phyloP scores from a whole-genome alignment of 2,888 invertebrate genomes.

The Nomada flava region DNA sequence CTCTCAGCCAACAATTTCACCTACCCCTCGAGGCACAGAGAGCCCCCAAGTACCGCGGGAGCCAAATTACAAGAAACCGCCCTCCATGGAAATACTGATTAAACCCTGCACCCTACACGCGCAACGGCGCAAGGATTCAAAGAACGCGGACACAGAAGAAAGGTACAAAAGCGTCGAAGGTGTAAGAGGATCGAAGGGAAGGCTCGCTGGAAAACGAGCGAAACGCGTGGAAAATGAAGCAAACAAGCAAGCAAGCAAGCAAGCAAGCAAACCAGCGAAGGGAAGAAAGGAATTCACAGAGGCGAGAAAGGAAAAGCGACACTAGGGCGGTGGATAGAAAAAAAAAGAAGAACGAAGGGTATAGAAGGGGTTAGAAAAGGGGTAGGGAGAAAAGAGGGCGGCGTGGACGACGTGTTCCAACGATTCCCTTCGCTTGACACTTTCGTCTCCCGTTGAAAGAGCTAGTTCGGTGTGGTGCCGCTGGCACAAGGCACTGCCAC shows the following conservation, averaged over 20 bases:
- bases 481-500: conserved; percentile 43
- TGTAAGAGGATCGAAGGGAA: neutral
- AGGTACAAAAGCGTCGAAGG: too few relatives aligned
- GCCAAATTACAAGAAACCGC: too few relatives aligned
- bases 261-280: neutral
- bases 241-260: conserved; percentile 16
- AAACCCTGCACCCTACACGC: too few relatives aligned
- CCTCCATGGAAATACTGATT: too few relatives aligned
- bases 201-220: neutral
- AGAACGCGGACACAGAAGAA: too few relatives aligned
- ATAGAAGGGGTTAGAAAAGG: conserved; percentile 1
- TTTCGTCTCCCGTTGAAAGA: conserved; percentile 56
- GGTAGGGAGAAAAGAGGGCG: neutral
- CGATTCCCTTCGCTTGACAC: conserved; percentile 62
- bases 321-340: neutral
- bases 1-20: too few relatives aligned
- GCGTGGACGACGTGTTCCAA: conserved; percentile 47
- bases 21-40: too few relatives aligned
- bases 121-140: too few relatives aligned
- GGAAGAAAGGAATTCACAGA: neutral
- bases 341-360: conserved; percentile 6
- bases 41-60: too few relatives aligned
- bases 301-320: neutral
- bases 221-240: conserved; percentile 16
- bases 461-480: conserved; percentile 29